Evolutionary conservation across 2,113 vertebrate species (phyloP).

Genomic region (Ceyx cyanopectus): DNA sequence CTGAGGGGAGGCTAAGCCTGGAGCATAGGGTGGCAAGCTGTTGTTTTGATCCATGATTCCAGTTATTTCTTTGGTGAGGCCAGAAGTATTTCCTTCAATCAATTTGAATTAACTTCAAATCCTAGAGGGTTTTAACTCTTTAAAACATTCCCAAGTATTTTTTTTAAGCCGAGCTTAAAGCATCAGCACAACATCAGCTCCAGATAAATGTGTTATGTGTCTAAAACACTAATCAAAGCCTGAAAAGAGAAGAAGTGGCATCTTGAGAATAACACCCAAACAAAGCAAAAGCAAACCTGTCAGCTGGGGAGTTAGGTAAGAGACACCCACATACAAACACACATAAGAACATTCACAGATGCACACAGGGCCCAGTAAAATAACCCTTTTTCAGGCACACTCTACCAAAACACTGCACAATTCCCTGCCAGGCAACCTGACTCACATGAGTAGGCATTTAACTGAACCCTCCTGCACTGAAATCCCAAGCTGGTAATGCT

Average conservation of each 20-base stretch:
- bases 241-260: slow-evolving; percentile 35
- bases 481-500: not conserved
- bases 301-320: not conserved
- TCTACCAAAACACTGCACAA: not conserved
- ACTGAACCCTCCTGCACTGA: not conserved
- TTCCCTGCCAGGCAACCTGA: not conserved
- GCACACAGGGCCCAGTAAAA: not conserved
- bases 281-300: not conserved
- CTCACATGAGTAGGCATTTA: not conserved
- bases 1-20: slow-evolving; percentile 95
- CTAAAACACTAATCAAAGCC: slow-evolving; percentile 31
- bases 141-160: slow-evolving; percentile 63
- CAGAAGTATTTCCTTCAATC: not conserved
- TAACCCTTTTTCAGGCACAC: not conserved
- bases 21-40: slow-evolving; percentile 89
- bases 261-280: not conserved
- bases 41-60: slow-evolving; percentile 95
- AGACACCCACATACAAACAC: not conserved
- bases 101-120: not conserved
- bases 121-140: not conserved
- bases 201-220: not conserved
- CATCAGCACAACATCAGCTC: slow-evolving; percentile 37
- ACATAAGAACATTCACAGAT: not conserved
- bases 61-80: slow-evolving; percentile 52
- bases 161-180: not conserved